Evolutionary conservation across 1,140 invertebrate genomes (phyloP), one percentile per base, ranked within the genome.

Genomic region (Microplitis demolitor): DNA sequence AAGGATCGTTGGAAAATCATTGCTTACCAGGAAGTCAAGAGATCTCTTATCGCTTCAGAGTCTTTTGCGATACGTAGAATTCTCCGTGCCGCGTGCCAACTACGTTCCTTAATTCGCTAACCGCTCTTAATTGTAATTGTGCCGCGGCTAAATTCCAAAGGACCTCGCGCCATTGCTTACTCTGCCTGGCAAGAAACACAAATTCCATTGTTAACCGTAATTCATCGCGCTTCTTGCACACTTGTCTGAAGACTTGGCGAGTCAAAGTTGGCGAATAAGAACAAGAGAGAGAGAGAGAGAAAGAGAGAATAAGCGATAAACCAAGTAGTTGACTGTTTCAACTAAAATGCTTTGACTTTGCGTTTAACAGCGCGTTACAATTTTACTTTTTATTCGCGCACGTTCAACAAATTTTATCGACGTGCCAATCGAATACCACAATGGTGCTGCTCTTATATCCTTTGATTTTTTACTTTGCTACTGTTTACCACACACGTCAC

Each of bases 91-190:
- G 82, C 80, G 80, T 80, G 82, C 79, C 77, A 78, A 78, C 50
- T 71, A 79, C 80, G 81, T 85, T 83, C 80, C 80, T 80, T 83
- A 85, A 86, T 86, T 86, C 82, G 83, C 85, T 86, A 85, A 87
- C 83, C 82, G 81, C 83, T 84, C 82, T 86, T 87, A 87, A 87
- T 86, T 87, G 85, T 86, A 87, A 87, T 87, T 85, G 85, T 85
- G 81, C 80, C 74, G 80, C 79, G 78, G 81, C 69, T 79, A 80
- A 79, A 86, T 87, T 85, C 84, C 85, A 76, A 74, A 80, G 78
- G 79, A 83, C 77, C 78, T 77, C 78, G 14, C 71, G 45, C 70
- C 31, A 34, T 51, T 68, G 77, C 74, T 74, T 78, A 74, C 71
- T 78, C 66, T 74, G 39, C 39, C 69, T 63, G 37, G 74, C 76